Conservation (phyloP, 1,140 invertebrate genomes). For the Ceratoteleas bidentatus region DNA sequence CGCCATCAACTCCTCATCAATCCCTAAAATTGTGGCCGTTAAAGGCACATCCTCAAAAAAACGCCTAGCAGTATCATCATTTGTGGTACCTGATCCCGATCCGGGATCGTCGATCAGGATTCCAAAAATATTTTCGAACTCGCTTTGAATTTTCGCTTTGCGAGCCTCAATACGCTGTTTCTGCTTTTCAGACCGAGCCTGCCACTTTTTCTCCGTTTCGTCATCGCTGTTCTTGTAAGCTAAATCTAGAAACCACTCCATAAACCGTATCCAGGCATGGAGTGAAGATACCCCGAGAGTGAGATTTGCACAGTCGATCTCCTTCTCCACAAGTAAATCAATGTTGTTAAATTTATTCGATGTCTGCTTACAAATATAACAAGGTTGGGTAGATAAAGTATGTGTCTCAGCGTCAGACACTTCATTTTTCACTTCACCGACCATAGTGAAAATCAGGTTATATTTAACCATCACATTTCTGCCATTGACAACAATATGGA, state of each 20-base stretch:
- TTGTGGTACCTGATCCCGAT: conserved; percentile 69
- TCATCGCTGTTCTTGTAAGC: conserved; percentile 14
- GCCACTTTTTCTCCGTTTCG: conserved; percentile 30
- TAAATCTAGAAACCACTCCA: conserved; percentile 53
- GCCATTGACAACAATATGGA: neutral
- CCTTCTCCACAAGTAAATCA: conserved; percentile 31
- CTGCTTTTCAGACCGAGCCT: conserved; percentile 28
- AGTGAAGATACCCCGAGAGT: conserved; percentile 19
- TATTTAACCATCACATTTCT: conserved; percentile 49
- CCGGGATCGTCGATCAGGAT: conserved; percentile 57
- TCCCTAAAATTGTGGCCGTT: conserved; percentile 67
- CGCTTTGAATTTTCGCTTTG: conserved; percentile 37
- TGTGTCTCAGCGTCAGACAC: conserved; percentile 70
- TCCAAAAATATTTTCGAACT: conserved; percentile 8
- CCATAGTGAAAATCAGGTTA: conserved; percentile 67
- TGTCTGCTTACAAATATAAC: conserved; percentile 74
- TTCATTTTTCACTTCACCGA: conserved; percentile 73
- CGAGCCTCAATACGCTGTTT: conserved; percentile 22
- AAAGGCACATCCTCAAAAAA: conserved; percentile 60
- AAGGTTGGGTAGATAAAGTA: conserved; percentile 72
- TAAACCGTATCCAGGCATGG: conserved; percentile 41
- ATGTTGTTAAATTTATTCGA: conserved; percentile 76
- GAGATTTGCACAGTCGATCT: neutral
- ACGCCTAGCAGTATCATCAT: conserved; percentile 68
- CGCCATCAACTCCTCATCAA: conserved; percentile 69